These are phyloP conservation scores for Micoletzkya japonica DNA, from an alignment of 2,888 invertebrate genomes.

Conservation along the genomic window DNA sequence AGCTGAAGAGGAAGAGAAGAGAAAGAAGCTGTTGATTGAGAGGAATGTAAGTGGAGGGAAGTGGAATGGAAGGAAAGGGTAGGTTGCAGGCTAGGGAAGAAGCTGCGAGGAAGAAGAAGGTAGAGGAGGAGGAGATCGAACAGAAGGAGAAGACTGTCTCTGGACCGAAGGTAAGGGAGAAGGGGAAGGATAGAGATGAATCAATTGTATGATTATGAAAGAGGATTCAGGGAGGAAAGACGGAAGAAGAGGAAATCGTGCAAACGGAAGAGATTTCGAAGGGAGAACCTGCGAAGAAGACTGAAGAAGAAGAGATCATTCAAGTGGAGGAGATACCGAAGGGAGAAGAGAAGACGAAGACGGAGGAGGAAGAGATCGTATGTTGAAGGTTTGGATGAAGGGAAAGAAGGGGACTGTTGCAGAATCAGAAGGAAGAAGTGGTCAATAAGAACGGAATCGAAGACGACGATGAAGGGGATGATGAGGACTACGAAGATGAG, in stretches of 20 bases:
- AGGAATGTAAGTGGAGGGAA: conserved; percentile 14
- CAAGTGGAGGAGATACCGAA: neutral
- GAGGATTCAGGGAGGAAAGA: neutral
- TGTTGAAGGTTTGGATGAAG: neutral
- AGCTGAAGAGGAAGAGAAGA: conserved; percentile 1
- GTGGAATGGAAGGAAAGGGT: neutral
- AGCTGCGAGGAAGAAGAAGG: conserved; percentile 9
- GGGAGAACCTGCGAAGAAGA: conserved; percentile 5
- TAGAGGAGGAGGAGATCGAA: neutral
- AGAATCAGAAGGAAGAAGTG: neutral
- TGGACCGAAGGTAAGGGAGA: neutral
- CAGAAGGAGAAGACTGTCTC: conserved; percentile 3
- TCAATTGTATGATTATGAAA: neutral
- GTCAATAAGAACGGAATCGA: neutral
- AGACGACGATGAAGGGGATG: conserved; percentile 3
- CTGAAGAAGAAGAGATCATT: neutral
- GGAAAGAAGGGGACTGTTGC: neutral
- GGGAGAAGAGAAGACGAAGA: neutral
- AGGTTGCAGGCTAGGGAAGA: conserved; percentile 14
- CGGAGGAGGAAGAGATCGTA: conserved; percentile 14
- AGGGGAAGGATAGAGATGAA: conserved; percentile 6
- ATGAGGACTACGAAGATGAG: neutral
- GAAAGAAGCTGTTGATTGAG: conserved; percentile 18
- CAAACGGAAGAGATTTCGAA: conserved; percentile 24
- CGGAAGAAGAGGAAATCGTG: conserved; percentile 16